Conservation (phyloP, 2,888 invertebrate genomes). For the Lissonota sp. region DNA sequence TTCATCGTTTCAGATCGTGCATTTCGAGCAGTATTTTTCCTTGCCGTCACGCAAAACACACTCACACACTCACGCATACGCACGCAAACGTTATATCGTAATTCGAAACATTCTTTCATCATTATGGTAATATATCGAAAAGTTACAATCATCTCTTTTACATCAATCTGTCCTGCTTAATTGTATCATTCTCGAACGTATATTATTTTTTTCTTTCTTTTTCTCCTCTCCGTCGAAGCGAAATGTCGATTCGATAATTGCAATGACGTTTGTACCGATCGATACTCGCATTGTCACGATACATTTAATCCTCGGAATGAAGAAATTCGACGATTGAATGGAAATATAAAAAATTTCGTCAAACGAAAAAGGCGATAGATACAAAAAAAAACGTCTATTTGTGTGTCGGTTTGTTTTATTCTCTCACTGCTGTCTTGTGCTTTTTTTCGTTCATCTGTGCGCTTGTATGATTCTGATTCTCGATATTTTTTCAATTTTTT, state of each 20-base stretch:
- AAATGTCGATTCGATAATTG: too few species aligned
- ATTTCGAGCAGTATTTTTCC: slow-evolving; percentile 23
- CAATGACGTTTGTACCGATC: too few species aligned
- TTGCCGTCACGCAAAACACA: slow-evolving; percentile 8
- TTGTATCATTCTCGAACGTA: not conserved
- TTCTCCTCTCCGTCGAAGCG: not conserved
- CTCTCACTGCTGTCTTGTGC: slow-evolving; percentile 2
- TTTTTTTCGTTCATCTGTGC: slow-evolving; percentile 21
- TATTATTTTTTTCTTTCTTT: not conserved
- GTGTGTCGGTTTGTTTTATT: slow-evolving; percentile 47
- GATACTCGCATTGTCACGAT: too few species aligned
- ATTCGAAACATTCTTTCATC: not conserved
- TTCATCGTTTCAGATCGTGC: slow-evolving; percentile 41
- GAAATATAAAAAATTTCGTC: too few species aligned
- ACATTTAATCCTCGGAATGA: too few species aligned
- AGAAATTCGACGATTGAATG: too few species aligned
- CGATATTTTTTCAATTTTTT: slow-evolving; percentile 37
- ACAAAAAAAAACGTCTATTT: not conserved
- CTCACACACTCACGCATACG: slow-evolving; percentile 7
- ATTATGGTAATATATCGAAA: slow-evolving; percentile 8
- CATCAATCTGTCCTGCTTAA: not conserved
- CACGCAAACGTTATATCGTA: not conserved
- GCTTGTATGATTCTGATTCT: slow-evolving; percentile 32
- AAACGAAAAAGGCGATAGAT: too few species aligned
- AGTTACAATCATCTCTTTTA: slow-evolving; percentile 12